Evolutionary conservation across 2,888 invertebrate species (phyloP), one percentile per base, ranked within the genome.

Genomic region (Phytoseiulus persimilis): DNA sequence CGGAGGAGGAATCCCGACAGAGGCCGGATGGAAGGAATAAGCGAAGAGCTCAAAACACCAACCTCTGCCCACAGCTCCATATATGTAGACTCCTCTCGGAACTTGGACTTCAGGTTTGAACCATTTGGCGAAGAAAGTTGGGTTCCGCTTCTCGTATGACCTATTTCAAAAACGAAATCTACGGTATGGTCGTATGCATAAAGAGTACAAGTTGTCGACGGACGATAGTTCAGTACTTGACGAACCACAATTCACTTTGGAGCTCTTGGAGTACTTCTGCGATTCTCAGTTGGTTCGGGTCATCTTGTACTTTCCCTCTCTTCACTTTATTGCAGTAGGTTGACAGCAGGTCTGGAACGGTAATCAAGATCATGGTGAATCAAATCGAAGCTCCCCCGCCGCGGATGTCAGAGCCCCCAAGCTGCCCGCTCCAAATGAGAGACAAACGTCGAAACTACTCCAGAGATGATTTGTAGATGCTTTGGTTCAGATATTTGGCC

Each of bases 11-110:
- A 33, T 90, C 5, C 39, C 9, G 39, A 39, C 39, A 3, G 3
- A 39, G 39, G 9, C 39, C 39, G 9, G 9, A 39, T 39, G 3
- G 39, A 39, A 9, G 9, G 9, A 39, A 39, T 39, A 9, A 28
- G 11, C 23, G 18, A 18, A 23, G 18, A 65, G 18, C 28, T 23
- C 33, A n/a, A 3, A 9, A 45, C 5, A 83, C 65, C 83, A n/a
- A 84, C 83, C 83, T 90, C 84, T 90, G 6, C 93, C 93, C 32
- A 93, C 93, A 92, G 97, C 95, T 90, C 98, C 98, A 93, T 96
- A 95, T 90, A 98, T 95, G 92, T 98, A 98, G 23, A 98, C 93
- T 6, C 98, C 98, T 93, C 95, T 95, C 0, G 96, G 96, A 9
- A 89, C 89, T 32, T 91, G 90, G 83, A 83, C 90, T 89, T 89